phyloP scores from a whole-genome alignment of 2,797 vertebrate genomes.

The Scomberomorus guttatus region DNA sequence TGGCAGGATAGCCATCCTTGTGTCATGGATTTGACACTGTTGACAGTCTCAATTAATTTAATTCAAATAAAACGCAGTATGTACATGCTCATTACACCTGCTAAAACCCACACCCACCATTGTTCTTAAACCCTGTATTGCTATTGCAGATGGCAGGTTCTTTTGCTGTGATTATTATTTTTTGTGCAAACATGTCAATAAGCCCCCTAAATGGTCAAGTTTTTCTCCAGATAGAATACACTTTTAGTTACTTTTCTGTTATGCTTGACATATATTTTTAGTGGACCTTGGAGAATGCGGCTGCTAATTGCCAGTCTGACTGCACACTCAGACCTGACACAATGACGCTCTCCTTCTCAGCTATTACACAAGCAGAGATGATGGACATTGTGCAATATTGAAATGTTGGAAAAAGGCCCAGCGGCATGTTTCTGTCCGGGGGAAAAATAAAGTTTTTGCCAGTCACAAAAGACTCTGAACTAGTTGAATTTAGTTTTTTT shows the following conservation, averaged over 20 bases:
- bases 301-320: conserved; percentile 52
- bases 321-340: conserved; percentile 36
- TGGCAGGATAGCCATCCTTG: background rate
- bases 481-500: conserved; percentile 10
- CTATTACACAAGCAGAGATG: conserved; percentile 19
- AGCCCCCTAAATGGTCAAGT: background rate
- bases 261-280: conserved; percentile 49
- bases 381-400: conserved; percentile 24
- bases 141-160: background rate
- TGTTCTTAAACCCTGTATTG: background rate
- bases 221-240: conserved; percentile 28
- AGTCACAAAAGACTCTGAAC: background rate
- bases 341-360: conserved; percentile 27
- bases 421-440: background rate
- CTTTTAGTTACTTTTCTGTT: conserved; percentile 33
- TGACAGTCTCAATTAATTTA: background rate
- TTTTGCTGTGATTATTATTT: background rate
- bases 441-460: conserved; percentile 13
- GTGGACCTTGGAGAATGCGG: conserved; percentile 45
- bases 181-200: no score
- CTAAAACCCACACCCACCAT: conserved; percentile 3
- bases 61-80: conserved; percentile 19
- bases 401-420: conserved; percentile 6
- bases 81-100: background rate
- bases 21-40: background rate